Conservation (phyloP, 2,113 vertebrate genomes). For the Climacteris rufus region DNA sequence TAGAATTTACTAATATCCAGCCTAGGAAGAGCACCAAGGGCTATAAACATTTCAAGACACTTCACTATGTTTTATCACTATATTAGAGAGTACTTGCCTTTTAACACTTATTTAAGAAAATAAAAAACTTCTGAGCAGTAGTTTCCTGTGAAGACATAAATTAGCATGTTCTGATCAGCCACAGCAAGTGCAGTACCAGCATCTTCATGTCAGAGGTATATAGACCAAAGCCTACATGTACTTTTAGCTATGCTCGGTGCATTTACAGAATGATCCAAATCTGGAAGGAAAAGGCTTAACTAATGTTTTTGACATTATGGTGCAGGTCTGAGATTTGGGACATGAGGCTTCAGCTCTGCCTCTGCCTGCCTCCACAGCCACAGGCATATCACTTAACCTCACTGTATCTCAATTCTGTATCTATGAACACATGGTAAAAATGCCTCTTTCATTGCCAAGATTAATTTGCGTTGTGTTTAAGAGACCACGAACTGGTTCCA, state of each 20-base stretch:
- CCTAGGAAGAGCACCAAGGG: constrained; percentile 20
- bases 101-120: constrained; percentile 55
- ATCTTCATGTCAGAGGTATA: neutral
- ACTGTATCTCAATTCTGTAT: neutral
- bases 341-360: neutral
- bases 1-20: constrained; percentile 61
- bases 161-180: neutral
- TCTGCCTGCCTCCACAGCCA: neutral
- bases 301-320: neutral
- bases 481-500: neutral
- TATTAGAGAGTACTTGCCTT: constrained; percentile 50
- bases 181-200: neutral
- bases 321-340: neutral
- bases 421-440: neutral
- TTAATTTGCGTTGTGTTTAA: constrained; percentile 1
- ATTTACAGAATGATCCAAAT: neutral
- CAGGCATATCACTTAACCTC: neutral
- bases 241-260: neutral
- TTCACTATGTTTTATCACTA: constrained; percentile 55
- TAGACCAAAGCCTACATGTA: neutral
- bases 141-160: constrained; percentile 31
- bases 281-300: neutral
- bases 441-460: neutral
- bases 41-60: constrained; percentile 61
- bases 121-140: constrained; percentile 48